Evolutionary conservation across 2,797 vertebrate genomes (phyloP), one percentile per base, ranked within the genome.

Genomic region (Mastacembelus armatus): DNA sequence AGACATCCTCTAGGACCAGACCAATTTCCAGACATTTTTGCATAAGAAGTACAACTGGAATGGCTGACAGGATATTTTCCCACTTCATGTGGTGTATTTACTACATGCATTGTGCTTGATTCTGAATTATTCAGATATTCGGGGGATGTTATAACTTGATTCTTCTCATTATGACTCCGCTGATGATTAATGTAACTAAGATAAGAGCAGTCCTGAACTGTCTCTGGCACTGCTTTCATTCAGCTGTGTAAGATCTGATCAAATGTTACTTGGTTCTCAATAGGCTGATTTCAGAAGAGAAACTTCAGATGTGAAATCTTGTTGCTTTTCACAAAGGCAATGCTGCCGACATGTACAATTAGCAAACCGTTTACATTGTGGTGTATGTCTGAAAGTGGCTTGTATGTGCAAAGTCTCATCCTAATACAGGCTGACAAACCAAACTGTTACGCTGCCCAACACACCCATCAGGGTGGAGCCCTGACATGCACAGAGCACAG

Each of bases 401-500:
- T 0, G 32, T 57, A 39, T 22, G 50, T 62, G 4, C 11, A 33
- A 57, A 49, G 38, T 61, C 65, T 69, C 38, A 39, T 55, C 61
- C 66, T 82, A 78, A 75, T 54, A 60, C 66, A 70, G 56, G n/a
- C 56, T 9, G 54, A 79, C 61, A 39, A 71, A 64, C 47, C 52
- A 60, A 68, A 86, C 78, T 77, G 66, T 71, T 72, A 57, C 69
- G 52, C 51, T 26, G 3, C 55, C 49, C 55, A 39, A 78, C 64
- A 66, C 52, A 61, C 62, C 65, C 30, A 24, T 10, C 22, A 18
- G 35, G 58, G 66, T 72, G 50, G 60, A 71, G 33, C 22, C 10
- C 36, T 71, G 50, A 78, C 70, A 80, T 77, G 81, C 87, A 84
- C 87, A 87, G 86, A 85, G 84, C 85, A 74, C 87, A 64, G 74